Percentiles rank a stretch among this genome's conserved stretches.
phyloP scores from a whole-genome alignment of 2,113 vertebrate genomes.

The Todiramphus chloris region DNA sequence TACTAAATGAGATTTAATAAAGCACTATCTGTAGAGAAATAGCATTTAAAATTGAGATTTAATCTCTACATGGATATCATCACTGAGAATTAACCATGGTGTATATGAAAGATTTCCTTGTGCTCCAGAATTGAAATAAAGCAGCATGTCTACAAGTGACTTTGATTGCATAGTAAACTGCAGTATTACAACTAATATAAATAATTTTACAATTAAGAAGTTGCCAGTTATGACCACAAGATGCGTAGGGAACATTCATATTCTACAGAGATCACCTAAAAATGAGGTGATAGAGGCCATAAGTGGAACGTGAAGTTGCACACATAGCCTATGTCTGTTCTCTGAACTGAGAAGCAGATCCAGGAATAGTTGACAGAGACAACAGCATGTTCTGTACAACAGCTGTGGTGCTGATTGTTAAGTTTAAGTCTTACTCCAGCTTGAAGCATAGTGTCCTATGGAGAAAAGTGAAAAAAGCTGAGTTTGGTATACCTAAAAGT shows the following conservation, averaged over 20 bases:
- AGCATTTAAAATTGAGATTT: constrained; percentile 6
- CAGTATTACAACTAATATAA: neutral
- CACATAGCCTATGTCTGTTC: neutral
- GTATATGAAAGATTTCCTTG: neutral
- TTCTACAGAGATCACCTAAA: neutral
- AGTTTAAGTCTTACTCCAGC: neutral
- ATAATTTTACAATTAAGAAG: neutral
- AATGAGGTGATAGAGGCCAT: neutral
- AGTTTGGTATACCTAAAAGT: neutral
- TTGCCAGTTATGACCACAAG: neutral
- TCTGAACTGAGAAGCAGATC: neutral
- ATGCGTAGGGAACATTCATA: neutral
- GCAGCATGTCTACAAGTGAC: neutral
- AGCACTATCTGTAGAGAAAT: neutral
- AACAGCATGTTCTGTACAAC: fast-evolving
- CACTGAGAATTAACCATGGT: neutral
- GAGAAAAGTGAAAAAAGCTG: neutral
- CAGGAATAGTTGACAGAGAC: neutral
- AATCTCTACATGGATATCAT: neutral
- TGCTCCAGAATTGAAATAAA: neutral
- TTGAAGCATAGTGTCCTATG: neutral
- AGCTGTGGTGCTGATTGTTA: neutral
- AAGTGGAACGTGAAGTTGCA: neutral
- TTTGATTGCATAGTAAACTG: neutral
- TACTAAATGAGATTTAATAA: constrained; percentile 3